Percentiles rank a stretch among this genome's conserved stretches.
These are phyloP conservation scores for Aurelia sp. DNA, from an alignment of 30 jellyfish, hydroid and myxozoan species.

Conservation along the genomic window DNA sequence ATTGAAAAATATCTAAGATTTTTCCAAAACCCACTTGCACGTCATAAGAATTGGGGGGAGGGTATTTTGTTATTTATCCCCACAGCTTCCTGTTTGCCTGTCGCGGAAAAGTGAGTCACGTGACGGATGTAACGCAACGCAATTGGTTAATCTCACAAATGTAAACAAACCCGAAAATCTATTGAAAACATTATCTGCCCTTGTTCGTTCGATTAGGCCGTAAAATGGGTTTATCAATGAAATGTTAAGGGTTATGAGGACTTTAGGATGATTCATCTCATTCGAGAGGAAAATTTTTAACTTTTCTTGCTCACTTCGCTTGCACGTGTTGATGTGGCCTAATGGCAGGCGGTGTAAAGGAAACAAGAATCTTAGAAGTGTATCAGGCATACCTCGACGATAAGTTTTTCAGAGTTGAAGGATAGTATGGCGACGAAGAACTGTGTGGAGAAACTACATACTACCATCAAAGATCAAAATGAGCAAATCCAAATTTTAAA, in stretches of 20 bases:
- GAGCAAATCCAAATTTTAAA: neutral
- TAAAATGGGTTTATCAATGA: constrained; percentile 1
- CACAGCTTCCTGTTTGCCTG: no score
- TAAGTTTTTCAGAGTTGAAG: neutral
- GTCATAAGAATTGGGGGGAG: no score
- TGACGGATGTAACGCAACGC: no score
- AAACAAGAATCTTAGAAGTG: constrained; percentile 2
- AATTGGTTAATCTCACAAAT: no score
- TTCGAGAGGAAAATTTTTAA: neutral
- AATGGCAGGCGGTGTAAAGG: constrained; percentile 2
- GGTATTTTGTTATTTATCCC: no score
- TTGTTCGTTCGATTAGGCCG: constrained; percentile 1
- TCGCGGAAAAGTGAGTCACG: no score
- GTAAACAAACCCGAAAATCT: no score
- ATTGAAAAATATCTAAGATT: no score
- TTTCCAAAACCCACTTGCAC: no score
- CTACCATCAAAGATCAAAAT: neutral
- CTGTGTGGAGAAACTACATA: neutral
- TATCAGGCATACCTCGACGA: neutral
- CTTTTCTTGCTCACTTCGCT: neutral
- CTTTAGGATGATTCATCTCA: neutral
- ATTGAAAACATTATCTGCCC: no score
- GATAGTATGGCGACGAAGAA: neutral
- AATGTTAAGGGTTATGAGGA: neutral
- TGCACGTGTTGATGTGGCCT: constrained; percentile 22